phyloP scores from a whole-genome alignment of 2,797 vertebrate species.

The Protonibea diacanthus region DNA sequence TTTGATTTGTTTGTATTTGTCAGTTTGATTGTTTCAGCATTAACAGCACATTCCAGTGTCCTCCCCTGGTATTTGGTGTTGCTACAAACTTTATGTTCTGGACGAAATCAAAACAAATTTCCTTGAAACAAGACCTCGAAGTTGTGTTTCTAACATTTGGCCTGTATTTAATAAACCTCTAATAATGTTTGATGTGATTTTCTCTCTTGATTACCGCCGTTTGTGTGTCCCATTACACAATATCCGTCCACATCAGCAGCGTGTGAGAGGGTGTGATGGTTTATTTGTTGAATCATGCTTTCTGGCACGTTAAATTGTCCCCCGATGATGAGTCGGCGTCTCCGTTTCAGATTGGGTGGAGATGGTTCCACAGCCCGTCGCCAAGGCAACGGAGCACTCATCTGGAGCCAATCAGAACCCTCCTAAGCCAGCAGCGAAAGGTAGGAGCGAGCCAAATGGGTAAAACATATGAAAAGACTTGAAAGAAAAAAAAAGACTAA shows the following conservation, averaged over 20 bases:
- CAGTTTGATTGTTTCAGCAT: slow-evolving; percentile 8
- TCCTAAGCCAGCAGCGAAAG: slow-evolving; percentile 79
- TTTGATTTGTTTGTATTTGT: slow-evolving; percentile 24
- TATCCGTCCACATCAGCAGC: slow-evolving; percentile 25
- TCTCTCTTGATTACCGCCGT: slow-evolving; percentile 15
- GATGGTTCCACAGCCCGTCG: slow-evolving; percentile 64
- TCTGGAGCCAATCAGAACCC: slow-evolving; percentile 80
- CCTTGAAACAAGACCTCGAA: background rate
- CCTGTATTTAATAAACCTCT: slow-evolving; percentile 5
- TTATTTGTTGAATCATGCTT: slow-evolving; percentile 40
- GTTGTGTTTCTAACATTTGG: background rate
- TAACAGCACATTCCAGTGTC: slow-evolving; percentile 21
- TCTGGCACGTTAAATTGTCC: slow-evolving; percentile 16
- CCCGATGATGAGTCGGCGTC: slow-evolving; percentile 41
- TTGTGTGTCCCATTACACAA: slow-evolving; percentile 27
- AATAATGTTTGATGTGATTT: background rate
- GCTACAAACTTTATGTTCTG: background rate
- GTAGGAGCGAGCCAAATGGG: slow-evolving; percentile 72
- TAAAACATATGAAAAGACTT: slow-evolving; percentile 48
- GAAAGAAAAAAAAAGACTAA: slow-evolving; percentile 7
- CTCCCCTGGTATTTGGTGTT: slow-evolving; percentile 1
- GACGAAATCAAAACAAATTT: slow-evolving; percentile 21
- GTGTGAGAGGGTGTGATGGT: slow-evolving; percentile 13
- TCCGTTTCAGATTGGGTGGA: slow-evolving; percentile 87
- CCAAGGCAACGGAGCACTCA: slow-evolving; percentile 80